These are phyloP conservation scores for Hypolimnas misippus DNA, from an alignment of 2,888 invertebrate species.

Conservation along the genomic window DNA sequence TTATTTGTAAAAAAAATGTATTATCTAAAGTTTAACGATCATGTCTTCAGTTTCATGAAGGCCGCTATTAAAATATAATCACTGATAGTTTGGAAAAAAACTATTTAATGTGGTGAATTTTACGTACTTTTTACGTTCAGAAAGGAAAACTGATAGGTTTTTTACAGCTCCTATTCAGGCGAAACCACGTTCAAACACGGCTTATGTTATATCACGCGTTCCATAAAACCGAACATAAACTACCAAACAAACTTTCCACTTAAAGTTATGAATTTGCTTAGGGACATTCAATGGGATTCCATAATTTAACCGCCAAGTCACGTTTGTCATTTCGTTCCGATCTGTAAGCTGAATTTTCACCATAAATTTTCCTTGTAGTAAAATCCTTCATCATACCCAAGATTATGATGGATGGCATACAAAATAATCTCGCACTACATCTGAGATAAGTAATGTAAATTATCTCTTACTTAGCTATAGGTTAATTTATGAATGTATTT, in stretches of 20 bases:
- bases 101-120: not conserved
- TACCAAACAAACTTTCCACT: slow-evolving; percentile 32
- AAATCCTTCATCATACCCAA: not conserved
- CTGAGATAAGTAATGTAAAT: not conserved
- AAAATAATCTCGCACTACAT: not conserved
- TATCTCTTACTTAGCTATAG: no score
- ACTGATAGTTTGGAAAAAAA: not conserved
- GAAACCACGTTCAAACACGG: not conserved
- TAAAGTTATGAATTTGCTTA: slow-evolving; percentile 36
- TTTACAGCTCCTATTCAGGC: not conserved
- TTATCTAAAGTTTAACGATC: not conserved
- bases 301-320: slow-evolving; percentile 56
- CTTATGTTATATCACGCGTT: slow-evolving; percentile 15
- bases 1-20: slow-evolving; percentile 11
- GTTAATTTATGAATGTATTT: no score
- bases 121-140: no score
- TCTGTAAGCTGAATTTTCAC: slow-evolving; percentile 70
- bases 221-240: slow-evolving; percentile 27
- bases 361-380: slow-evolving; percentile 64
- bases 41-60: not conserved
- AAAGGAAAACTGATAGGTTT: not conserved
- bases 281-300: slow-evolving; percentile 29
- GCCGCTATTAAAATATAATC: not conserved
- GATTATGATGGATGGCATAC: not conserved
- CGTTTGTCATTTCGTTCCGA: slow-evolving; percentile 73